Evolutionary conservation across 1,140 invertebrate species (phyloP).

Genomic region (Pseudomyrmex pallidus): DNA sequence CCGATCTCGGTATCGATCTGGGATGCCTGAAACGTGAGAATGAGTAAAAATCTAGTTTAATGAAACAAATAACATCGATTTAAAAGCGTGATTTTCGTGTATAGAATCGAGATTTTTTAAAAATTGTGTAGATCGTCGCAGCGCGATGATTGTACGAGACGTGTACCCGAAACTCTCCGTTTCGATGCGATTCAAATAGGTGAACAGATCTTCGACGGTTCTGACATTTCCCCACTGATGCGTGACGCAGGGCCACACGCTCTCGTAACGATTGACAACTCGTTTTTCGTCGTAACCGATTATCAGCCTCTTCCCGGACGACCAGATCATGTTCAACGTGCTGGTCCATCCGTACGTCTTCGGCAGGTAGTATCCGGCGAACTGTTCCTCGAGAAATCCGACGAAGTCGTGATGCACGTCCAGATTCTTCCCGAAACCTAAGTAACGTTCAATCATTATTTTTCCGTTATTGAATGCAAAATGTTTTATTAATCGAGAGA

Average conservation of each 20-base stretch:
- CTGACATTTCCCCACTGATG: conserved; percentile 88
- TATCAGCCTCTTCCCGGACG: conserved; percentile 84
- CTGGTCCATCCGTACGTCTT: conserved; percentile 83
- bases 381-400: conserved; percentile 83
- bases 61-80: not conserved
- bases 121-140: too few relatives aligned
- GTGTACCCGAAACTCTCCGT: conserved; percentile 33
- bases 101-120: too few relatives aligned
- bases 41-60: not conserved
- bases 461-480: not conserved
- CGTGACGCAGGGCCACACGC: conserved; percentile 83
- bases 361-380: conserved; percentile 84
- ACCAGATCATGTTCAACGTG: conserved; percentile 85
- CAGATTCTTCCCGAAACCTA: conserved; percentile 82
- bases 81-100: too few relatives aligned
- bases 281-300: conserved; percentile 86
- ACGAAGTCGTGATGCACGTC: conserved; percentile 85
- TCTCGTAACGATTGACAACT: conserved; percentile 73
- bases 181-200: conserved; percentile 82
- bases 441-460: not conserved
- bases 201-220: conserved; percentile 83
- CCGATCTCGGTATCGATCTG: conserved; percentile 83
- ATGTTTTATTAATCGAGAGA: not conserved
- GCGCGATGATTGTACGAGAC: too few relatives aligned
- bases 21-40: not conserved